A percentile compares a stretch with the other conserved stretches of the same genome.
Evolutionary conservation across 2,888 invertebrate genomes (phyloP).

Genomic region (Harpalus rufipes): DNA sequence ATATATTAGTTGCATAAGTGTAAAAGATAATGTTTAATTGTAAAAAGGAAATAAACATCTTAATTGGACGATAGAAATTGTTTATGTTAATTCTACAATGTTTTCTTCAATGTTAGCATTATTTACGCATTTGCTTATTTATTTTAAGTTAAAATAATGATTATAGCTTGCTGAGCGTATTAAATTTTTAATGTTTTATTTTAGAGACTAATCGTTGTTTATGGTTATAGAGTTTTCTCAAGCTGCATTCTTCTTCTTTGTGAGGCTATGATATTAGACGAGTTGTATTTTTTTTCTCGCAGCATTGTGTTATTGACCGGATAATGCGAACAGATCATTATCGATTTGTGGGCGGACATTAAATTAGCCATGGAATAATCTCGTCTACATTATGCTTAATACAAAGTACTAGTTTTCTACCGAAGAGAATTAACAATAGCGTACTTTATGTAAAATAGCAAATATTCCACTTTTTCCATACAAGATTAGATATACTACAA

Average conservation of each 20-base stretch:
- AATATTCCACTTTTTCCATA: slow-evolving; percentile 37
- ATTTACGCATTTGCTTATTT: neutral
- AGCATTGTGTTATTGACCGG: slow-evolving; percentile 35
- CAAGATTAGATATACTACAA: slow-evolving; percentile 14
- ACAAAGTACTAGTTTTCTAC: slow-evolving; percentile 39
- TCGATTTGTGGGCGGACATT: slow-evolving; percentile 43
- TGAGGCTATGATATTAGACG: slow-evolving; percentile 21
- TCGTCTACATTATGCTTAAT: slow-evolving; percentile 30
- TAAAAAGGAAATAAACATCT: neutral
- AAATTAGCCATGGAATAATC: slow-evolving; percentile 47
- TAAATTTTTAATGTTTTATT: slow-evolving; percentile 12
- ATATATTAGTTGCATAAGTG: neutral
- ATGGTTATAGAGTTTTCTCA: slow-evolving; percentile 27
- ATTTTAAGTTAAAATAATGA: neutral
- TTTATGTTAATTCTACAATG: neutral
- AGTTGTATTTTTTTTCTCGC: slow-evolving; percentile 32
- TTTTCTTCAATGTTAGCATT: neutral
- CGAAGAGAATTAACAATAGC: slow-evolving; percentile 43
- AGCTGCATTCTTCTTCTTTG: slow-evolving; percentile 36
- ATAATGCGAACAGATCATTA: slow-evolving; percentile 46
- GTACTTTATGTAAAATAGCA: slow-evolving; percentile 38
- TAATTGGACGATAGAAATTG: neutral
- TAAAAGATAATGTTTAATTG: neutral
- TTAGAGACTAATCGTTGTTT: slow-evolving; percentile 5
- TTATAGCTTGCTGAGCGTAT: neutral